These are phyloP conservation scores for Brenthis ino DNA, from an alignment of 2,888 invertebrate genomes.

Conservation along the genomic window DNA sequence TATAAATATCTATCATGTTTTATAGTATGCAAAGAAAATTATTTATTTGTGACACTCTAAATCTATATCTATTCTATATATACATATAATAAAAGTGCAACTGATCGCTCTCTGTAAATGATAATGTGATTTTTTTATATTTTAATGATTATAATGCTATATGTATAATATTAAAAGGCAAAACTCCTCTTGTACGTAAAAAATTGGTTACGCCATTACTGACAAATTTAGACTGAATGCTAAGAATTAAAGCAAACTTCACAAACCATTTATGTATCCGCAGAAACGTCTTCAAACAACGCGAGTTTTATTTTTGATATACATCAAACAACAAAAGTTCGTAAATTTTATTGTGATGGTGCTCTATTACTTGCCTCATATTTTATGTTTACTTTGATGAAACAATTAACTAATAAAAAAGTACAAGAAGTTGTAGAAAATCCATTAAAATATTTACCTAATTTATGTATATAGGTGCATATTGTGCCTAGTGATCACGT, in stretches of 20 bases:
- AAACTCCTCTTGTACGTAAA: conserved; percentile 1
- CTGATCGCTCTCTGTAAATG: no score
- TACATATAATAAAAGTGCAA: no score
- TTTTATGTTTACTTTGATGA: conserved; percentile 20
- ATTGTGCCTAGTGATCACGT: no score
- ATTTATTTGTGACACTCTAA: no score
- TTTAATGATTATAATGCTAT: neutral
- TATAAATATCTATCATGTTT: no score
- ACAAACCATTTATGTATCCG: conserved; percentile 23
- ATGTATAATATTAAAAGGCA: neutral
- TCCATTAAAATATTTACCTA: no score
- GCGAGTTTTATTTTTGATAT: conserved; percentile 51
- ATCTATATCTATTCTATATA: no score
- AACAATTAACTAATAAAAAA: conserved; percentile 4
- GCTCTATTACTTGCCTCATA: conserved; percentile 43
- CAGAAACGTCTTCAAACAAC: conserved; percentile 32
- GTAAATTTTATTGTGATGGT: conserved; percentile 44
- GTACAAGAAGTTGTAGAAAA: neutral
- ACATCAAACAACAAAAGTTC: conserved; percentile 45
- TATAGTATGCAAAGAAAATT: no score
- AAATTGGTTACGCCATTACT: conserved; percentile 30
- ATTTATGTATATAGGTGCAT: no score
- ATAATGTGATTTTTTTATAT: no score
- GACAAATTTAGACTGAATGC: conserved; percentile 35
- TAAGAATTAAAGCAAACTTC: conserved; percentile 41